Conservation (phyloP, 2,113 vertebrate genomes). For the Campylomormyrus tamandua region DNA sequence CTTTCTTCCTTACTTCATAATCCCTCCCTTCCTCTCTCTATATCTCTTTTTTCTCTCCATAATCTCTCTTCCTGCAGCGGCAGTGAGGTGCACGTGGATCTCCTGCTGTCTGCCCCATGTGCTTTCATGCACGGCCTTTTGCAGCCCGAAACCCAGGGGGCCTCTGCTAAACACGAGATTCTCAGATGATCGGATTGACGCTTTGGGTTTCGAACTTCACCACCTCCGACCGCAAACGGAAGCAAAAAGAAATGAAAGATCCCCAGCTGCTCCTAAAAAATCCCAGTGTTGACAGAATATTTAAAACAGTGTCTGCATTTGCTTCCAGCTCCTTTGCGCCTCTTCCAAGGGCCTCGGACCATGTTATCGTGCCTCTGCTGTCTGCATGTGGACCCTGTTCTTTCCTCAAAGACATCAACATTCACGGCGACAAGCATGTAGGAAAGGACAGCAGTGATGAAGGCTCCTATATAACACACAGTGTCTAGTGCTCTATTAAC, state of each 20-base stretch:
- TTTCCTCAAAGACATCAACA: not conserved
- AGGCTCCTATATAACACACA: not conserved
- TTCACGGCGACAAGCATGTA: not conserved
- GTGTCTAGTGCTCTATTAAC: too few species aligned
- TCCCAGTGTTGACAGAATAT: not conserved
- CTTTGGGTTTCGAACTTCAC: not conserved
- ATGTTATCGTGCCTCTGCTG: not conserved
- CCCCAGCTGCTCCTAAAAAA: not conserved
- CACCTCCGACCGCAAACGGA: not conserved
- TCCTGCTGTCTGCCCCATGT: not conserved
- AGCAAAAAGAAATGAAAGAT: not conserved
- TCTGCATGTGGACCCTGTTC: not conserved
- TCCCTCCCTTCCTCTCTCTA: not conserved
- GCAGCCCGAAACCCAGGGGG: not conserved
- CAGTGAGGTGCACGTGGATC: not conserved
- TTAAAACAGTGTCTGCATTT: not conserved
- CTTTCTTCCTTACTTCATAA: not conserved
- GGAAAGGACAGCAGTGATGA: not conserved
- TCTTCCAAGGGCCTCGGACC: not conserved
- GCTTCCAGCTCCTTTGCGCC: not conserved
- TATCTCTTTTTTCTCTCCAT: not conserved
- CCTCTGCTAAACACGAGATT: not conserved
- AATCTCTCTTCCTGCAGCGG: not conserved
- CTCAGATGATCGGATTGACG: not conserved
- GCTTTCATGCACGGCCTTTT: not conserved